Evolutionary conservation across 2,113 vertebrate genomes (phyloP), one percentile per base, ranked within the genome.

Genomic region (Speoplatyrhinus poulsoni): DNA sequence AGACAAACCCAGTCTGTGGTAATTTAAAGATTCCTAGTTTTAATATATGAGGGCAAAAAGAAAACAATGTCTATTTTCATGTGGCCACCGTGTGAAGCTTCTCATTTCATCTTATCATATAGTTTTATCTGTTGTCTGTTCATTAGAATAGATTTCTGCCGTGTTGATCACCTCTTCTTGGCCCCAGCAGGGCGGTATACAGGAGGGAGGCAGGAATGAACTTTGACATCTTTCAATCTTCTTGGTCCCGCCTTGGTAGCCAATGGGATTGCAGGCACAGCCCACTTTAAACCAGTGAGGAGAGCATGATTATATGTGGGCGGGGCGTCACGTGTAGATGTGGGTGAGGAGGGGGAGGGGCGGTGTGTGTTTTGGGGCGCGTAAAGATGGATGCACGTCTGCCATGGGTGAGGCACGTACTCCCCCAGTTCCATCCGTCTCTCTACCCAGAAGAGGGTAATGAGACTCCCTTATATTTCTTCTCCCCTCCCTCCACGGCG

Each of bases 11-110:
- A 87, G 86, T 89, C 84, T 80, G 76, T 77, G 78, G 61, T 76
- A 58, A 87, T 93, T 92, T 87, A 88, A 88, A 93, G 89, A 94
- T 93, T 83, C 89, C 94, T 95, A 95, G 87, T 88, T 9, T 93
- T 92, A 92, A 92, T 89, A 91, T 90, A 92, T 80, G 74, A 89
- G 91, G 66, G 82, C 90, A 87, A 83, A 26, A 87, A 67, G n/a
- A 55, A 68, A 69, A 84, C 88, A 91, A 86, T 74, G 77, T 91
- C 85, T 92, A 87, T 83, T 82, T 89, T 75, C 57, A 70, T 84
- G 84, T 85, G 88, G 90, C 91, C 89, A 85, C 60, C 83, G 49
- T 92, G 91, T 82, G 86, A 86, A 83, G 91, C 82, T 87, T 86
- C 88, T 80, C 86, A 76, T 84, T 83, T 73, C 81, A 84, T 62